Conservation (phyloP, 2,797 vertebrate species). For the Hypotaenidia okinawae region DNA sequence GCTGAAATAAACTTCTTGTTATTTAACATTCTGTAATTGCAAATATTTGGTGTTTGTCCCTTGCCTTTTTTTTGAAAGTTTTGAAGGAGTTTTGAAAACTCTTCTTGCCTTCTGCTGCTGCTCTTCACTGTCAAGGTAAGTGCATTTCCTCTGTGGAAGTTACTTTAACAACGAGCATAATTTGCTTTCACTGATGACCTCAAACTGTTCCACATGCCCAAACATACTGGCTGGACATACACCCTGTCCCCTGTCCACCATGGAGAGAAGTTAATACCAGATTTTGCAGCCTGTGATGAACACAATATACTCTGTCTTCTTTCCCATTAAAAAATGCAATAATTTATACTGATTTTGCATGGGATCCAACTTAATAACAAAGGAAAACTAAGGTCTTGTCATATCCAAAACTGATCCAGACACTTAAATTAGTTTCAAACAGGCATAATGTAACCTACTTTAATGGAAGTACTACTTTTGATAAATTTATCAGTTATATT, state of each 20-base stretch:
- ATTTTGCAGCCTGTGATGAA: not conserved
- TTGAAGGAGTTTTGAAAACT: too few species aligned
- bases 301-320: not conserved
- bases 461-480: not conserved
- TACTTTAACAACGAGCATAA: not conserved
- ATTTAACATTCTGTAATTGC: not conserved
- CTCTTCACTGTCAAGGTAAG: not conserved
- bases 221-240: fast-evolving
- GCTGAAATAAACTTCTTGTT: not conserved
- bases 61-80: too few species aligned
- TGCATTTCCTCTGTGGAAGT: not conserved
- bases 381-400: not conserved
- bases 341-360: not conserved
- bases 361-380: not conserved
- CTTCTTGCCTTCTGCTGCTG: too few species aligned
- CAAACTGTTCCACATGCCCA: fast-evolving
- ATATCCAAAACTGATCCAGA: not conserved
- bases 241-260: not conserved
- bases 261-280: not conserved
- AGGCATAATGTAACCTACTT: not conserved
- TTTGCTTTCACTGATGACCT: not conserved
- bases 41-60: not conserved
- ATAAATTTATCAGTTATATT: not conserved
- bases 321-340: not conserved
- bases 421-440: not conserved